Percentiles rank a stretch among this genome's conserved stretches.
Conservation (phyloP, 2,113 vertebrate genomes). For the Amblyornis subalaris region DNA sequence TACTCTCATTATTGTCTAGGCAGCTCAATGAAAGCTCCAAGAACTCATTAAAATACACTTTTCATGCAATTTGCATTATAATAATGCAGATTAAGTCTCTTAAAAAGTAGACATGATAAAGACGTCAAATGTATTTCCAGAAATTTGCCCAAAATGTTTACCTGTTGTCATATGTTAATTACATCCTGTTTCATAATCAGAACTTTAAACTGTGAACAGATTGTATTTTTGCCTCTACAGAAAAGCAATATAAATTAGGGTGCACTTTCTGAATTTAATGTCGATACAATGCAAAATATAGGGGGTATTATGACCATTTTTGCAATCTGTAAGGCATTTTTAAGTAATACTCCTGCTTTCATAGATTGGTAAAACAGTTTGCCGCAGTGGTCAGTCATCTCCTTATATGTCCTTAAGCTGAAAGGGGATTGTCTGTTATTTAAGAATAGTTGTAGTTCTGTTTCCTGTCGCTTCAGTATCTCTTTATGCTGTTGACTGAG, state of each 20-base stretch:
- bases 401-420: neutral
- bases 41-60: constrained; percentile 54
- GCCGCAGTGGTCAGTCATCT: neutral
- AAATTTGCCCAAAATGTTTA: constrained; percentile 7
- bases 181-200: neutral
- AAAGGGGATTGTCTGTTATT: neutral
- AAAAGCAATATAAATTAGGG: neutral
- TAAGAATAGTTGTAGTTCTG: neutral
- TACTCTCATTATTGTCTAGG: constrained; percentile 6
- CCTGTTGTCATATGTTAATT: neutral
- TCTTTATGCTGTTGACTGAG: neutral
- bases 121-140: constrained; percentile 35
- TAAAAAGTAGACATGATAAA: constrained; percentile 41
- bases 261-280: neutral
- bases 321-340: neutral
- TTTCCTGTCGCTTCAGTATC: neutral
- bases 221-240: neutral
- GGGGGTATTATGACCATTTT: neutral
- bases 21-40: constrained; percentile 28
- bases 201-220: neutral
- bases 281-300: neutral
- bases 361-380: neutral
- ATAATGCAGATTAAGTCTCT: constrained; percentile 31
- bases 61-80: constrained; percentile 22
- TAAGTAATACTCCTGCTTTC: neutral